These are phyloP conservation scores for Helarctos malayanus DNA, from an alignment of 2,797 vertebrate genomes.

Conservation along the genomic window DNA sequence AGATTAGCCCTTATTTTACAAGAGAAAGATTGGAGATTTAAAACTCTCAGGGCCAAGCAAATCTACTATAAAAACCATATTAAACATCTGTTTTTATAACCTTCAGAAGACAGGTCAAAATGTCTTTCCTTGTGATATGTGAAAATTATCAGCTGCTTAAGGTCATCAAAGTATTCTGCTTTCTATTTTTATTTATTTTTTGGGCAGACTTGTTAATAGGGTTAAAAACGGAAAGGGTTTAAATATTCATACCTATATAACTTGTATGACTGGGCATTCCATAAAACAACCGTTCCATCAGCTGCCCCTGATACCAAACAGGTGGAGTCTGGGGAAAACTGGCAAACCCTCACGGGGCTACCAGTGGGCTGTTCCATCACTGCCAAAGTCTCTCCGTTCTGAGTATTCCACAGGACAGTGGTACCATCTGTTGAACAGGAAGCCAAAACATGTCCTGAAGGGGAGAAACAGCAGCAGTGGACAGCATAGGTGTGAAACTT, in stretches of 20 bases:
- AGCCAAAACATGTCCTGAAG: slow-evolving; percentile 93
- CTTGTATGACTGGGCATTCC: slow-evolving; percentile 91
- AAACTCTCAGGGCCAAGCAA: slow-evolving; percentile 40
- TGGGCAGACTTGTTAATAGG: not conserved
- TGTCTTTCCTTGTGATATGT: not conserved
- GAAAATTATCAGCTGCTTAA: slow-evolving; percentile 27
- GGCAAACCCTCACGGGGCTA: slow-evolving; percentile 94
- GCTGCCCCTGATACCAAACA: slow-evolving; percentile 93
- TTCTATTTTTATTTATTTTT: not conserved
- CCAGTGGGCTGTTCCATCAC: slow-evolving; percentile 93
- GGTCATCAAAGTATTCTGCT: not conserved
- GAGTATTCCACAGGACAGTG: slow-evolving; percentile 92
- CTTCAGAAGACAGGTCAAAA: slow-evolving; percentile 31
- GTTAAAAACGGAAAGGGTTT: not conserved
- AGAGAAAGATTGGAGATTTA: slow-evolving; percentile 25
- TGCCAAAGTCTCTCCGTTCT: slow-evolving; percentile 90
- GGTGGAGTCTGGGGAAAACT: slow-evolving; percentile 90
- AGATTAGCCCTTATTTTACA: slow-evolving; percentile 8
- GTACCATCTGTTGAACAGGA: slow-evolving; percentile 97
- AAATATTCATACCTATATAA: slow-evolving; percentile 89
- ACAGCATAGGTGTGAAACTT: slow-evolving; percentile 94
- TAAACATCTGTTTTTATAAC: slow-evolving; percentile 19
- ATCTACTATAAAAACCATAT: not conserved
- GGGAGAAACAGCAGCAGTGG: slow-evolving; percentile 97
- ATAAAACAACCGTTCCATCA: slow-evolving; percentile 94